These are phyloP conservation scores for Cryptocephalus primarius DNA, from an alignment of 2,888 invertebrate species.

Conservation along the genomic window DNA sequence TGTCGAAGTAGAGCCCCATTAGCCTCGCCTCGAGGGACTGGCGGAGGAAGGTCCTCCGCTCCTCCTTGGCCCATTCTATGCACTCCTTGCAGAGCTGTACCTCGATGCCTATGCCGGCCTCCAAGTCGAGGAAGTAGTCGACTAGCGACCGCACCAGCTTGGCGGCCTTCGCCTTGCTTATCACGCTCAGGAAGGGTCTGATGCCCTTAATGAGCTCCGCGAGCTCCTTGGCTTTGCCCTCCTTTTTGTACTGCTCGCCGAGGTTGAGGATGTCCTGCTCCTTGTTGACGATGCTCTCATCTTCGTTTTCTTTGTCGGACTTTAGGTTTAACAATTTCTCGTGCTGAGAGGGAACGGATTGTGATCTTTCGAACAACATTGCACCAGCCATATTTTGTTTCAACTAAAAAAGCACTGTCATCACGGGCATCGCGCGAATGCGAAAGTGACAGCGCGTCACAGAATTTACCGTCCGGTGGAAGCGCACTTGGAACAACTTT, in stretches of 20 bases:
- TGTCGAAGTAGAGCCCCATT: slow-evolving; percentile 90
- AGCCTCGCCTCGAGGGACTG: slow-evolving; percentile 93
- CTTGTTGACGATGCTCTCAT: slow-evolving; percentile 82
- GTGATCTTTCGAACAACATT: slow-evolving; percentile 78
- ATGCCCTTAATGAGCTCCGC: slow-evolving; percentile 90
- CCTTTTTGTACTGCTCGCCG: slow-evolving; percentile 84
- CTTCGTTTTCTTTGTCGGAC: slow-evolving; percentile 71
- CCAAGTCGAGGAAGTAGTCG: slow-evolving; percentile 94
- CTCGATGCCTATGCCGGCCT: slow-evolving; percentile 92
- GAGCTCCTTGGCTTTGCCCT: slow-evolving; percentile 85
- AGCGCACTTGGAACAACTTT: too few relatives aligned
- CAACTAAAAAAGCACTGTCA: slow-evolving; percentile 39
- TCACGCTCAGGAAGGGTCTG: slow-evolving; percentile 85
- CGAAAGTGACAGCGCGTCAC: too few relatives aligned
- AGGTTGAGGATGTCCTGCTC: slow-evolving; percentile 91
- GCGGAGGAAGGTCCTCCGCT: slow-evolving; percentile 90
- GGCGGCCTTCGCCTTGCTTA: slow-evolving; percentile 98
- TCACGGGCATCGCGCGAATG: slow-evolving; percentile 9
- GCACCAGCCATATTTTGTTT: slow-evolving; percentile 70
- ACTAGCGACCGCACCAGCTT: slow-evolving; percentile 94
- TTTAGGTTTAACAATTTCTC: slow-evolving; percentile 71
- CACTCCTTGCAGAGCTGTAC: slow-evolving; percentile 91
- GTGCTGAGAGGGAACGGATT: slow-evolving; percentile 64
- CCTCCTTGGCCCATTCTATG: slow-evolving; percentile 99
- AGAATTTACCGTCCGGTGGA: too few relatives aligned